Evolutionary conservation across 2,888 invertebrate genomes (phyloP).

Genomic region (Salticus scenicus): DNA sequence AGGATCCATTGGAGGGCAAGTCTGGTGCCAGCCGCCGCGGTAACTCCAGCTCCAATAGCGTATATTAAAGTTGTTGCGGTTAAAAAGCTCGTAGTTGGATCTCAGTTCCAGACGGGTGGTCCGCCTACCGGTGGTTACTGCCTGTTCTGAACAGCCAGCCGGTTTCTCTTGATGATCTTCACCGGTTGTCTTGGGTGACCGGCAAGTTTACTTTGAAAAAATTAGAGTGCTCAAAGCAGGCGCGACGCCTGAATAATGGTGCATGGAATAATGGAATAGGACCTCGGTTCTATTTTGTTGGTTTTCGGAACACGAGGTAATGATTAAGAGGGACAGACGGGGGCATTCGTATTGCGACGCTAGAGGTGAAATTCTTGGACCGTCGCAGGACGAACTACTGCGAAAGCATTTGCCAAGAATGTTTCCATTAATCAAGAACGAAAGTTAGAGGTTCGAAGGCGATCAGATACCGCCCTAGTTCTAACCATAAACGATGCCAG

Average conservation of each 20-base stretch:
- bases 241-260: conserved; percentile 10
- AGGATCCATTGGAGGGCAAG: conserved; percentile 82
- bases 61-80: conserved; percentile 84
- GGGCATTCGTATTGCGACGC: conserved; percentile 81
- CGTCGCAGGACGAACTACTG: conserved; percentile 80
- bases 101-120: conserved; percentile 75
- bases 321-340: conserved; percentile 45
- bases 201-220: conserved; percentile 55
- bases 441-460: conserved; percentile 83
- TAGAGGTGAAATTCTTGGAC: conserved; percentile 83
- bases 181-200: conserved; percentile 52
- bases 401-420: conserved; percentile 83
- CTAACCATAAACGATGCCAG: conserved; percentile 82
- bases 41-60: conserved; percentile 83
- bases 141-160: conserved; percentile 51
- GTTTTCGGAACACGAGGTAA: conserved; percentile 47
- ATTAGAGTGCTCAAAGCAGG: conserved; percentile 47
- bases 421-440: conserved; percentile 83
- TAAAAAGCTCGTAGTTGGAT: conserved; percentile 82
- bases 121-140: conserved; percentile 17
- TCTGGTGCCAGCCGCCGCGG: conserved; percentile 84
- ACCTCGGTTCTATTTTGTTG: conserved; percentile 44
- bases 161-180: conserved; percentile 60
- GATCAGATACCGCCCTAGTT: conserved; percentile 82
- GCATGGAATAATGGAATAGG: conserved; percentile 22